These are phyloP conservation scores for Teinopalpus imperialis DNA, from an alignment of 2,888 invertebrate species.

Conservation along the genomic window DNA sequence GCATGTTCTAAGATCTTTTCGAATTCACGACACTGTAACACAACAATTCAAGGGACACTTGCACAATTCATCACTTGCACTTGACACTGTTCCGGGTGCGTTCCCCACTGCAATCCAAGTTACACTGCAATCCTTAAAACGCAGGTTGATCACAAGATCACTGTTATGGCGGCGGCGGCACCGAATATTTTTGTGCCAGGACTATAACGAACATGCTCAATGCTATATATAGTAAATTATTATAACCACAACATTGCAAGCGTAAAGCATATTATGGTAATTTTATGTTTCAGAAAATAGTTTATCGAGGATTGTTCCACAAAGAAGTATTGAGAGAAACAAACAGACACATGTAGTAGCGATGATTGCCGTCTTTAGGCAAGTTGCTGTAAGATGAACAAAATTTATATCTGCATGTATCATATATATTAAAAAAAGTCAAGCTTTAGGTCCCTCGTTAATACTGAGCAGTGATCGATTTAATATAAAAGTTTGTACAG, in stretches of 20 bases:
- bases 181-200: conserved; percentile 50
- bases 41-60: conserved; percentile 51
- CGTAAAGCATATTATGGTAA: conserved; percentile 34
- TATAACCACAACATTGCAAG: conserved; percentile 43
- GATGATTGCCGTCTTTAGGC: conserved; percentile 40
- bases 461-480: too few relatives aligned
- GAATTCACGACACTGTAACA: conserved; percentile 59
- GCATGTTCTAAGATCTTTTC: conserved; percentile 29
- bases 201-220: conserved; percentile 48
- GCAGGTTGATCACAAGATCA: conserved; percentile 41
- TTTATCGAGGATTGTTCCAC: conserved; percentile 11
- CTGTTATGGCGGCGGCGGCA: conserved; percentile 68
- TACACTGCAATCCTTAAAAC: conserved; percentile 75
- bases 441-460: not conserved
- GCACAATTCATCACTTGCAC: conserved; percentile 71
- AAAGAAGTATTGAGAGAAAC: conserved; percentile 9
- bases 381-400: conserved; percentile 31
- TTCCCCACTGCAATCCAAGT: conserved; percentile 78
- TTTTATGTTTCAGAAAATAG: conserved; percentile 11
- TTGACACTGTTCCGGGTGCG: conserved; percentile 50
- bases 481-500: too few relatives aligned
- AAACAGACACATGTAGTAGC: conserved; percentile 30
- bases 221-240: conserved; percentile 32
- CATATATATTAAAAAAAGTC: too few relatives aligned
- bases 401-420: conserved; percentile 29